Conservation (phyloP, 2,888 invertebrate genomes). For the Heteromyza rotundicornis region DNA sequence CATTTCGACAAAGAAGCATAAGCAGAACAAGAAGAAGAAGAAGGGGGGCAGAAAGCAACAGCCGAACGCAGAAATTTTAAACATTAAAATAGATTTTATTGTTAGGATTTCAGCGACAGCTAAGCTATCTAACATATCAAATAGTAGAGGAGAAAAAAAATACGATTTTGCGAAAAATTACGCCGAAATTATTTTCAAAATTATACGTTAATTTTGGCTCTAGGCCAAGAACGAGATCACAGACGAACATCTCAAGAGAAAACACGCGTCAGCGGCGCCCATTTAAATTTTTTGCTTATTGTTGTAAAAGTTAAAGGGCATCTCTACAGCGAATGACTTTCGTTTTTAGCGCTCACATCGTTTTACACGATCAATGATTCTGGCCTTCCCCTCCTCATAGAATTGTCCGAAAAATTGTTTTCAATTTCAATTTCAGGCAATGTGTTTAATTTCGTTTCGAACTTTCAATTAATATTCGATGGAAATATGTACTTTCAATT, state of each 20-base stretch:
- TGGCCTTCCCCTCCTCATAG: too few species aligned
- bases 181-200: conserved; percentile 29
- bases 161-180: conserved; percentile 30
- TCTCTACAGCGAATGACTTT: not conserved
- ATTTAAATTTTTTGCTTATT: not conserved
- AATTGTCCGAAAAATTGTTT: too few species aligned
- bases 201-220: conserved; percentile 6
- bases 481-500: too few species aligned
- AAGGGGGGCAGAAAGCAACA: too few species aligned
- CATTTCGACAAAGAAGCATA: too few species aligned
- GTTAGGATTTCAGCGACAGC: too few species aligned
- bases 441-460: too few species aligned
- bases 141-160: not conserved
- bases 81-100: not conserved
- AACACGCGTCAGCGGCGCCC: not conserved
- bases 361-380: too few species aligned
- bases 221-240: not conserved
- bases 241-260: not conserved
- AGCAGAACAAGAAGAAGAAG: too few species aligned
- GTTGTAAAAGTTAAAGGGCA: not conserved
- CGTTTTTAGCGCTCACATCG: too few species aligned
- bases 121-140: not conserved
- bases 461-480: too few species aligned
- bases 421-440: too few species aligned
- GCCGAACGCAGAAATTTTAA: not conserved